phyloP scores from a whole-genome alignment of 2,888 invertebrate species.

The Actias luna region DNA sequence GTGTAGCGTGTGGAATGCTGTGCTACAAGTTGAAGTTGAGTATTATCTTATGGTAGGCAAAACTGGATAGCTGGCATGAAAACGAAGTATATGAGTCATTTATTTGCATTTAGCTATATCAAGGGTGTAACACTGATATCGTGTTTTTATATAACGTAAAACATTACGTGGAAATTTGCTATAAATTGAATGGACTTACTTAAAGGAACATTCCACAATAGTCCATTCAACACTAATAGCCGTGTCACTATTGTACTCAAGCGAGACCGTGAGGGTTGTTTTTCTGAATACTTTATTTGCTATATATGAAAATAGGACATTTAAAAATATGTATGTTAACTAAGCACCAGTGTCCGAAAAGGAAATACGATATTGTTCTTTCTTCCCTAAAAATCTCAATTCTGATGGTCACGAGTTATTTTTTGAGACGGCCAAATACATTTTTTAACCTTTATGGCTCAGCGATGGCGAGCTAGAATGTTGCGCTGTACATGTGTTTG shows the following conservation, averaged over 20 bases:
- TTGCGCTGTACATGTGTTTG: too few relatives aligned
- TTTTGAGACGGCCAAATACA: too few relatives aligned
- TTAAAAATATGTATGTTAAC: too few relatives aligned
- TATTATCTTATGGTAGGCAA: slow-evolving; percentile 54
- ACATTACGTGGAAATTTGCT: not conserved
- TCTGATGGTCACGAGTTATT: too few relatives aligned
- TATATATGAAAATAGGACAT: too few relatives aligned
- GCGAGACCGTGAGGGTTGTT: not conserved
- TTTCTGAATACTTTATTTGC: not conserved
- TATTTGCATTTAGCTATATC: slow-evolving; percentile 31
- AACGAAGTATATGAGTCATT: slow-evolving; percentile 20
- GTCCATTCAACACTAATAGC: not conserved
- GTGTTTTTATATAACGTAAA: not conserved
- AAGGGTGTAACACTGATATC: too few relatives aligned
- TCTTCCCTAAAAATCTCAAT: too few relatives aligned
- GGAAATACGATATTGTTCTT: too few relatives aligned
- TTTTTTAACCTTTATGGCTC: too few relatives aligned
- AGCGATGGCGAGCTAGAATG: too few relatives aligned
- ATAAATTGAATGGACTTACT: not conserved
- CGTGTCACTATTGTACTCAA: not conserved
- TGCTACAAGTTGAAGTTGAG: slow-evolving; percentile 56
- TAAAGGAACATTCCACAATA: not conserved
- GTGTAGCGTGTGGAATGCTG: slow-evolving; percentile 70
- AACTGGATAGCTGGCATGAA: slow-evolving; percentile 50
- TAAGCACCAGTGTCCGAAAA: too few relatives aligned